A percentile compares a stretch with the other conserved stretches of the same genome.
Evolutionary conservation across 2,113 vertebrate genomes (phyloP).

Genomic region (Murina feae): DNA sequence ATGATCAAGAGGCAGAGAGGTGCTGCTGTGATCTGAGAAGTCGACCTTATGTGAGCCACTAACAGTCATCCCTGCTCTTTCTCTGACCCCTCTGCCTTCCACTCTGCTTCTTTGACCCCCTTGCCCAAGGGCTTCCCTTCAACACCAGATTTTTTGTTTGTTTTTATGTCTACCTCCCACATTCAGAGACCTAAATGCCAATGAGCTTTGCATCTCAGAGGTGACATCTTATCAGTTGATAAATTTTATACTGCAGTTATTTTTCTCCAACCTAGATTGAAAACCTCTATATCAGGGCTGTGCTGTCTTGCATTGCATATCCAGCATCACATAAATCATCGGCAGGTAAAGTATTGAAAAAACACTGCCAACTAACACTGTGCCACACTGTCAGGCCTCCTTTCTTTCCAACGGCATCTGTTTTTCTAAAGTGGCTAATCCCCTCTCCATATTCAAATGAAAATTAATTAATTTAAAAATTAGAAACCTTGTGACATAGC

Average conservation of each 20-base stretch:
- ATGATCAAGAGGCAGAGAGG: neutral
- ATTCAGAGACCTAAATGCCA: neutral
- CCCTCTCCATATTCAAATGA: slow-evolving; percentile 24
- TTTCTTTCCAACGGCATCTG: slow-evolving; percentile 25
- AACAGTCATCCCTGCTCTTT: neutral
- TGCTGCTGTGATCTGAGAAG: no score
- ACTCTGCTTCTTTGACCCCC: neutral
- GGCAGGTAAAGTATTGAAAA: slow-evolving; percentile 39
- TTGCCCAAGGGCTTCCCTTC: neutral
- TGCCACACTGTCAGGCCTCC: neutral
- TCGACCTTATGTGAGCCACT: neutral
- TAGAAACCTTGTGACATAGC: neutral
- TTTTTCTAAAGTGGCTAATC: slow-evolving; percentile 30
- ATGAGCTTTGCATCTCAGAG: slow-evolving; percentile 46
- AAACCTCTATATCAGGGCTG: slow-evolving; percentile 61
- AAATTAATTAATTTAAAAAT: slow-evolving; percentile 47
- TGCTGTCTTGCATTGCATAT: neutral
- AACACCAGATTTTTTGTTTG: neutral
- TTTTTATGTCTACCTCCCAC: neutral
- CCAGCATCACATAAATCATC: slow-evolving; percentile 49
- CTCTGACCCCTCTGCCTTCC: neutral
- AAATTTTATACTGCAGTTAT: slow-evolving; percentile 43
- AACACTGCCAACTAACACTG: neutral
- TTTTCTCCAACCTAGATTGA: slow-evolving; percentile 52
- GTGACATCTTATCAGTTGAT: slow-evolving; percentile 44